phyloP scores from a whole-genome alignment of 1,140 invertebrate species.

The Magallana gigas region DNA sequence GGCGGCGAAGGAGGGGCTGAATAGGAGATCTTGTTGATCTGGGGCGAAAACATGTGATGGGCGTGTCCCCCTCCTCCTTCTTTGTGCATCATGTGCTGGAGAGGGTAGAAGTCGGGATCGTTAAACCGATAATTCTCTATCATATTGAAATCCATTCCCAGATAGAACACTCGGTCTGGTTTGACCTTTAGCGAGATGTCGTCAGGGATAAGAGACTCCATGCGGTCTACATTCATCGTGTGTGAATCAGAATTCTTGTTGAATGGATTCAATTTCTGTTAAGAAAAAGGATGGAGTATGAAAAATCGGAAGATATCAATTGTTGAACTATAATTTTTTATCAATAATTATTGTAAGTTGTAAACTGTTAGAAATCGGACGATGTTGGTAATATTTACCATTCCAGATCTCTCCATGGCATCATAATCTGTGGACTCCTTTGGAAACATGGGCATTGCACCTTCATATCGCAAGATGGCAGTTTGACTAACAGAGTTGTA shows the following conservation, averaged over 20 bases:
- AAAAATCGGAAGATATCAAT: too few species aligned
- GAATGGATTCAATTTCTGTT: constrained; percentile 60
- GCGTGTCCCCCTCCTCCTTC: constrained; percentile 79
- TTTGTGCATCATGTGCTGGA: constrained; percentile 80
- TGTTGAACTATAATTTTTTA: too few species aligned
- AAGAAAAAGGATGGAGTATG: background rate
- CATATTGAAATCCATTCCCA: constrained; percentile 92
- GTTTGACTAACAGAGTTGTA: constrained; percentile 88
- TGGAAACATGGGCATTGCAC: constrained; percentile 35
- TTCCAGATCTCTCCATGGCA: constrained; percentile 43
- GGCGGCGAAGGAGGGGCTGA: constrained; percentile 87
- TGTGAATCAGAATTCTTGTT: constrained; percentile 45
- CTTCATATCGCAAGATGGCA: constrained; percentile 81
- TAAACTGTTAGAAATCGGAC: too few species aligned
- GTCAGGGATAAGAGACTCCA: constrained; percentile 77
- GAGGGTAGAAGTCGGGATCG: constrained; percentile 86
- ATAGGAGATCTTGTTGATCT: constrained; percentile 92
- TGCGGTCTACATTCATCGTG: constrained; percentile 52
- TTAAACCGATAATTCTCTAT: constrained; percentile 90
- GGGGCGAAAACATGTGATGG: constrained; percentile 86
- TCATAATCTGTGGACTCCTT: constrained; percentile 52
- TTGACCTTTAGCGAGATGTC: constrained; percentile 78
- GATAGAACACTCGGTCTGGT: constrained; percentile 84
- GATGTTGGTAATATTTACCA: constrained; percentile 30
- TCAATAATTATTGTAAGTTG: too few species aligned